Evolutionary conservation across 2,113 vertebrate species (phyloP), one percentile per base, ranked within the genome.

Genomic region (Brachypodius melanocephalos): DNA sequence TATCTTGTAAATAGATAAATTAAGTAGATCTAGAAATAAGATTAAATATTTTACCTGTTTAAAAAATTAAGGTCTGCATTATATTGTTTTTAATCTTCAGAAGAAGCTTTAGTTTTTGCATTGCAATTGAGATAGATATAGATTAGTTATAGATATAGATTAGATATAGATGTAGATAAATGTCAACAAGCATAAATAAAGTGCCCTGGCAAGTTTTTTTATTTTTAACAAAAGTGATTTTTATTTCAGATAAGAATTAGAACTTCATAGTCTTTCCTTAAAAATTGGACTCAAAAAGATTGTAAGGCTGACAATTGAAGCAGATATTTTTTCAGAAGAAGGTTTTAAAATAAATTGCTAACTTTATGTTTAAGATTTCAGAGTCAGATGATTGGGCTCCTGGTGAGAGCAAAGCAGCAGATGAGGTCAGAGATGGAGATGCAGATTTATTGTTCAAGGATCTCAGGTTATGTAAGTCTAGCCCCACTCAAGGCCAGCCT

Each of bases 1-100:
- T 93, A 82, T 21, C 87, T 87, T 93, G 81, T 94, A 93, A 94
- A 93, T 40, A 91, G 52, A 48, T 29, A 55, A 36, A 61, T 85
- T 91, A 85, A 57, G 34, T 6, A 78, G 90, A 87, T 81, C 79
- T 28, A 17, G 66, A n/a, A 40, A 36, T 14, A 51, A 71, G 73
- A 93, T 75, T 72, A 89, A 93, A 93, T 91, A 80, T 90, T 90
- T 83, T 69, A 58, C 86, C 36, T 55, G 20, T 42, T 71, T 54
- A 7, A 24, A 75, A 79, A 57, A 38, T 21, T 45, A 48, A 26
- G 9, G 17, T 38, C 66, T 72, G 9, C 19, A 57, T 67, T 55
- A 2, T 28, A 25, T 29, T 32, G 18, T 55, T 94, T 94, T 78
- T 89, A 38, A 7, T 29, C 51, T 63, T 34, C 21, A 59, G 73